Evolutionary conservation across 2,797 vertebrate species (phyloP), one percentile per base, ranked within the genome.

Genomic region (Emys orbicularis): DNA sequence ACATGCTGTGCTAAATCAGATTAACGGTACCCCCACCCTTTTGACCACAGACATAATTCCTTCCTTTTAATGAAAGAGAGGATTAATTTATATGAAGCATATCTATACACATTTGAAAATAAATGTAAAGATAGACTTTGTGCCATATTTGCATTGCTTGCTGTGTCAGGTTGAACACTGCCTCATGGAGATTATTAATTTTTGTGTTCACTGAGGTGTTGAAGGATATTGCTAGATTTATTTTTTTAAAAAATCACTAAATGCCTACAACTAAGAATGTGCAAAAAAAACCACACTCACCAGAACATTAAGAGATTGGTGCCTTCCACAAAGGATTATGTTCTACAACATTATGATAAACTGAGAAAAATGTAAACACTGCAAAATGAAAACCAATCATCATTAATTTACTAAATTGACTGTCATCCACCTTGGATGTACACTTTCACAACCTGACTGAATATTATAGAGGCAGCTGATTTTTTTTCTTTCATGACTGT

Each of bases 1-100:
- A 98, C 98, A 98, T 98, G 98, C 98, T 98, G 97, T 21, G 97
- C 94, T 98, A 98, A 98, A 98, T 98, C 98, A 98, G 98, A 98
- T 98, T 98, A 98, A 97, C 88, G 94, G 91, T 96, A 97, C 96
- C 97, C 97, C 95, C 95, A 97, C 97, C 97, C 96, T 97, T 98
- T 98, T 98, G 98, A 98, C 98, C 98, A 97, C 84, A 97, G 97
- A 98, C 91, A 61, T 98, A 98, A 98, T 98, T 98, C 97, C 89
- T 98, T 97, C 97, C 96, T 97, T 97, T 97, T 98, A 98, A 98
- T 98, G 97, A 98, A 98, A 97, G 54, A 86, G 96, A 95, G 93
- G 97, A 98, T 98, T 98, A 98, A 98, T 98, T 98, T 98, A 97
- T 98, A 98, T 96, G 97, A 98, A 97, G 94, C 97, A 97, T 98